Conservation (phyloP, 2,113 vertebrate species). For the Cavia aperea region DNA sequence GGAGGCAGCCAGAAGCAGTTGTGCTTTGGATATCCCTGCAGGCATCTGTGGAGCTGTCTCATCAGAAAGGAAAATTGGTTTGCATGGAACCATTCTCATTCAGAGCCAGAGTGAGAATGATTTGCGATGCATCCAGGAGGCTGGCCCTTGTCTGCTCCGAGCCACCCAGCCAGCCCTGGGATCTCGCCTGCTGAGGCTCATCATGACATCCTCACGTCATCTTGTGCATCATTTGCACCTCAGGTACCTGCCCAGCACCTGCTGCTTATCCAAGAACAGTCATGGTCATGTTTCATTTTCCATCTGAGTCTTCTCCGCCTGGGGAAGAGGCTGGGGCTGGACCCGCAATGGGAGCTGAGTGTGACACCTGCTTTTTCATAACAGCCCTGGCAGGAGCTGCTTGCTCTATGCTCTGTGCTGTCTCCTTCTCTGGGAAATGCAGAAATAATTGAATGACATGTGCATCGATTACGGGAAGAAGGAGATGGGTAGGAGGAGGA, state of each 20-base stretch:
- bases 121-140: not conserved
- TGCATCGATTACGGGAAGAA: conserved; percentile 52
- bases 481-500: not conserved
- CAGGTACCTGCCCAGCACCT: not conserved
- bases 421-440: conserved; percentile 64
- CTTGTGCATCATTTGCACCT: not conserved
- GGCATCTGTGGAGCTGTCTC: not conserved
- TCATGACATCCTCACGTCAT: not conserved
- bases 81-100: not conserved
- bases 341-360: not conserved
- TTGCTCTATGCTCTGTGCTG: not conserved
- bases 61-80: not conserved
- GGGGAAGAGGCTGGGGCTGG: not conserved
- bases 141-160: not conserved
- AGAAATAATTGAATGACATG: conserved; percentile 66
- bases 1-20: not conserved
- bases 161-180: not conserved
- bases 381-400: conserved; percentile 1
- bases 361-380: conserved; percentile 25
- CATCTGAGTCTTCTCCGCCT: not conserved
- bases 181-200: not conserved
- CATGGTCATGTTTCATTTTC: not conserved
- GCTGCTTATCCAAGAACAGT: not conserved
- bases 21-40: no score
- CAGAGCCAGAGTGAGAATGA: not conserved